A percentile compares a stretch with the other conserved stretches of the same genome.
Evolutionary conservation across 35 echinoderm and acorn worm genomes (phyloP).

Genomic region (Acanthaster planci): DNA sequence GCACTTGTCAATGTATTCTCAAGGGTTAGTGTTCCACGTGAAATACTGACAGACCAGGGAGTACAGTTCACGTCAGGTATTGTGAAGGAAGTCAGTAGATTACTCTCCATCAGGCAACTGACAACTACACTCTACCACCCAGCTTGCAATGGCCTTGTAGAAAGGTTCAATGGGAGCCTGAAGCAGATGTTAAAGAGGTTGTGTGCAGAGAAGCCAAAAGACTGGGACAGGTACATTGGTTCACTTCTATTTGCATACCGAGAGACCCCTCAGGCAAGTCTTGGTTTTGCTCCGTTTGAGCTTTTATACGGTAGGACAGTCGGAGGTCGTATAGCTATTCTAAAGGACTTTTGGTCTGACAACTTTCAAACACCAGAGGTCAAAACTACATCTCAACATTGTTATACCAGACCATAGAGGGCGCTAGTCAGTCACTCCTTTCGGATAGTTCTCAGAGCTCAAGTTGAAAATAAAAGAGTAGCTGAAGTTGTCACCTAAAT

Average conservation of each 20-base stretch:
- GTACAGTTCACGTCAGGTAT: constrained; percentile 38
- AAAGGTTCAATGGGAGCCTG: constrained; percentile 55
- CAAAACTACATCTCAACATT: no score
- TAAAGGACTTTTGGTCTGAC: not conserved
- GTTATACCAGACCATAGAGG: no score
- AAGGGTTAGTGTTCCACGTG: constrained; percentile 47
- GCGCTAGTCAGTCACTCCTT: no score
- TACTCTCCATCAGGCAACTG: constrained; percentile 47
- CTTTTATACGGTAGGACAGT: constrained; percentile 53
- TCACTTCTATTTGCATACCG: constrained; percentile 60
- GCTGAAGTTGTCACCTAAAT: no score
- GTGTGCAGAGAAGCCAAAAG: constrained; percentile 55
- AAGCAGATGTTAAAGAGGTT: constrained; percentile 64
- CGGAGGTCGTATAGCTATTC: not conserved
- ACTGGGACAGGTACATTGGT: constrained; percentile 65
- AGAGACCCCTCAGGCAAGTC: constrained; percentile 51
- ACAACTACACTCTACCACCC: constrained; percentile 71
- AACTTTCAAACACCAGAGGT: no score
- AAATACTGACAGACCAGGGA: constrained; percentile 64
- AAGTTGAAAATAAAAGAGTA: no score
- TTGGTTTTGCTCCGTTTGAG: constrained; percentile 60
- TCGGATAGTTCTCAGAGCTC: no score
- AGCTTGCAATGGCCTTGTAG: constrained; percentile 55
- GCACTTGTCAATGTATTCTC: constrained; percentile 54
- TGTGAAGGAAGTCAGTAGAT: constrained; percentile 41